Percentiles rank a stretch among this genome's conserved stretches.
Evolutionary conservation across 2,888 invertebrate species (phyloP).

Genomic region (Nymphalis polychloros): DNA sequence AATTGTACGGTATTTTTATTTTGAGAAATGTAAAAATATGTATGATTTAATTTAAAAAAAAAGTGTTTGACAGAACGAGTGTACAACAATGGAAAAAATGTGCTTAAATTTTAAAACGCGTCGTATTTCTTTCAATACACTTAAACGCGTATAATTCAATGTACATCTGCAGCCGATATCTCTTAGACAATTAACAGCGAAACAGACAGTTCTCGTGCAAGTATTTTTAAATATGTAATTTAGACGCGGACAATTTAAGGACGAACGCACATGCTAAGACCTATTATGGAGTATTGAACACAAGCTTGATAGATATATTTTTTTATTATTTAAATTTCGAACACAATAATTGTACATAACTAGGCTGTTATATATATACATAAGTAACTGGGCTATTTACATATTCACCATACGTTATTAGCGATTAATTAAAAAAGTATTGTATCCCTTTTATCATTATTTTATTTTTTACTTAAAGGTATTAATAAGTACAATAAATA

Average conservation of each 20-base stretch:
- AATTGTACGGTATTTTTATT: neutral
- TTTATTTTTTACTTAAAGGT: no score
- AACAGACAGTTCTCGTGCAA: slow-evolving; percentile 65
- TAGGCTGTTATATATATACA: no score
- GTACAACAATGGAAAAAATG: slow-evolving; percentile 53
- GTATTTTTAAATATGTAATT: slow-evolving; percentile 74
- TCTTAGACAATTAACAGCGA: slow-evolving; percentile 76
- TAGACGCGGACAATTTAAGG: slow-evolving; percentile 52
- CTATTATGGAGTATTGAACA: slow-evolving; percentile 8
- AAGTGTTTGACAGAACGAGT: slow-evolving; percentile 20
- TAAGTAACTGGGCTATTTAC: neutral
- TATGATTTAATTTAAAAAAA: neutral
- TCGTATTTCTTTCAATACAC: slow-evolving; percentile 73
- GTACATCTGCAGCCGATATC: slow-evolving; percentile 79
- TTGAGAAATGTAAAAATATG: neutral
- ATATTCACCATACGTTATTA: neutral
- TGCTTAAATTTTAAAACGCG: slow-evolving; percentile 62
- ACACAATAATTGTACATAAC: neutral
- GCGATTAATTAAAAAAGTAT: no score
- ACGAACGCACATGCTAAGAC: slow-evolving; percentile 40
- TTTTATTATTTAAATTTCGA: neutral
- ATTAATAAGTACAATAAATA: no score
- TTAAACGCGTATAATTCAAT: slow-evolving; percentile 64
- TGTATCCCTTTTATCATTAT: no score
- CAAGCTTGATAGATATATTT: neutral